Conservation (phyloP, 2,888 invertebrate genomes). For the Agrotis segetum region DNA sequence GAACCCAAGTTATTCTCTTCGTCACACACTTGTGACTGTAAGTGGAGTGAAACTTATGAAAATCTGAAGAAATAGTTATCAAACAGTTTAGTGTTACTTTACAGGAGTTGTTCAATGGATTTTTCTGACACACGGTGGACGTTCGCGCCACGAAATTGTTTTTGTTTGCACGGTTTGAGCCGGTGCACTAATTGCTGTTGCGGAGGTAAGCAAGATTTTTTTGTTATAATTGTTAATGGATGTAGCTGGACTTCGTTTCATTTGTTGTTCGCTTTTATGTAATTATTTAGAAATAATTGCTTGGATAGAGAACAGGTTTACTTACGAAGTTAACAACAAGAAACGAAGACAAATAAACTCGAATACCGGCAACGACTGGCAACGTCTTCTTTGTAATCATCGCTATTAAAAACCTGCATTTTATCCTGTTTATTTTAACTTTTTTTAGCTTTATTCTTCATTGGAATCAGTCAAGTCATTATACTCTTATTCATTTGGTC, state of each 20-base stretch:
- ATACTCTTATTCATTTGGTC: constrained; percentile 43
- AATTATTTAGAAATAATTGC: constrained; percentile 51
- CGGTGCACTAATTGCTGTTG: constrained; percentile 85
- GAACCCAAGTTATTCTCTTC: constrained; percentile 82
- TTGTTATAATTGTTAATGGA: constrained; percentile 70
- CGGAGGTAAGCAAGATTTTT: constrained; percentile 84
- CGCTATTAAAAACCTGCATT: constrained; percentile 51
- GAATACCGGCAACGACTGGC: constrained; percentile 41
- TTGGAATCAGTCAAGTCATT: constrained; percentile 52
- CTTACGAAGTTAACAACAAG: constrained; percentile 41
- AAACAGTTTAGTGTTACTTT: constrained; percentile 60
- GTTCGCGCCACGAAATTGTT: constrained; percentile 72
- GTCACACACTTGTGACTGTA: constrained; percentile 83
- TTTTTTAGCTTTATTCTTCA: constrained; percentile 31
- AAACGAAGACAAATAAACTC: constrained; percentile 49
- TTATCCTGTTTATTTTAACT: constrained; percentile 49
- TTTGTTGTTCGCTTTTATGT: constrained; percentile 45
- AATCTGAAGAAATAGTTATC: constrained; percentile 66
- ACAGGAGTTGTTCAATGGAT: constrained; percentile 64
- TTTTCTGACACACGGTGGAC: constrained; percentile 68
- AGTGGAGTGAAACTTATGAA: constrained; percentile 84
- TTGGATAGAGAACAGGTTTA: constrained; percentile 54
- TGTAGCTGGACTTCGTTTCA: constrained; percentile 61
- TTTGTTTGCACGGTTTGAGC: constrained; percentile 79
- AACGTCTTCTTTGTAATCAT: constrained; percentile 54